Evolutionary conservation across 2,888 invertebrate species (phyloP).

Genomic region (Electrophaes corylata): DNA sequence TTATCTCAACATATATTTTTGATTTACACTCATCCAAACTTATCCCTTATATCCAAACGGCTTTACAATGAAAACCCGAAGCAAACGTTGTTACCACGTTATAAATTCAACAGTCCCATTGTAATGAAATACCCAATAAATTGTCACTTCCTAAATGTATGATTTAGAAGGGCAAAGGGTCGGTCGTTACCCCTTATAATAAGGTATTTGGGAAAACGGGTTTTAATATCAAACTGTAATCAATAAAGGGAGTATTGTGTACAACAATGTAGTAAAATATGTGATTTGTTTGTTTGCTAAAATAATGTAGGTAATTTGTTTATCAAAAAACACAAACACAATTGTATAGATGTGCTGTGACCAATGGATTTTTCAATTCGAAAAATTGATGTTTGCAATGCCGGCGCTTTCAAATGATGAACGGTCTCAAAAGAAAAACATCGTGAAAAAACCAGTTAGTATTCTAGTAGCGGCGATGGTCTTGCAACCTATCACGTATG

Average conservation of each 20-base stretch:
- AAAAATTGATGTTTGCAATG: too few species aligned
- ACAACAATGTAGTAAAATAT: background rate
- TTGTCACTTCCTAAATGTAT: conserved; percentile 62
- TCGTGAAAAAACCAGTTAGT: too few species aligned
- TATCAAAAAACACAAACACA: too few species aligned
- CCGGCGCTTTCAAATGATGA: too few species aligned
- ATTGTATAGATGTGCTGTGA: too few species aligned
- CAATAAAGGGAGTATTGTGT: conserved; percentile 23
- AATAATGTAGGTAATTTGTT: too few species aligned
- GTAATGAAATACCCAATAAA: conserved; percentile 78
- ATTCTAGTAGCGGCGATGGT: too few species aligned
- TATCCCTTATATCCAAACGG: conserved; percentile 44
- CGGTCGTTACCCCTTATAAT: conserved; percentile 56
- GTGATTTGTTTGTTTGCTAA: background rate
- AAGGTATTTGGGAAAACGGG: conserved; percentile 33
- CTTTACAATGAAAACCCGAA: conserved; percentile 58
- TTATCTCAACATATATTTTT: conserved; percentile 27
- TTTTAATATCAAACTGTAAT: conserved; percentile 33
- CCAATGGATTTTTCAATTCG: too few species aligned
- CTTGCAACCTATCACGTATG: too few species aligned
- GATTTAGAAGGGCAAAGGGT: conserved; percentile 50
- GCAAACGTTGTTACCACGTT: conserved; percentile 69
- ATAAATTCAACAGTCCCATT: conserved; percentile 74
- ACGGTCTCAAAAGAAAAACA: too few species aligned
- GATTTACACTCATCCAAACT: conserved; percentile 38